Conservation (phyloP, 92 coral and sea anemone species). For the Porites lobata region DNA sequence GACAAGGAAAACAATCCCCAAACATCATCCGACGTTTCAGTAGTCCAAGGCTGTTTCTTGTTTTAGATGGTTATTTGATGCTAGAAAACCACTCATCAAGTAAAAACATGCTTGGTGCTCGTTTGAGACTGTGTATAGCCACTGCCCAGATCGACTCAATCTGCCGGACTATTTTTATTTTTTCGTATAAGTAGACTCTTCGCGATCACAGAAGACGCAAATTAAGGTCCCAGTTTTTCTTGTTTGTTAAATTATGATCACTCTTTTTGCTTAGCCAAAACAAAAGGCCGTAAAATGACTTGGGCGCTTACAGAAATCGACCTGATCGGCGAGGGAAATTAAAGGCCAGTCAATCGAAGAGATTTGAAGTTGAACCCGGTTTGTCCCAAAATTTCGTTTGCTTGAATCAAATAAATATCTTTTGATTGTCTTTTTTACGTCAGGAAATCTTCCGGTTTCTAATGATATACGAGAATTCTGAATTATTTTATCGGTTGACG, state of each 20-base stretch:
- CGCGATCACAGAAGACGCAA: not conserved
- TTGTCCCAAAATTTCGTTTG: slow-evolving; percentile 20
- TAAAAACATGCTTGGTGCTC: not conserved
- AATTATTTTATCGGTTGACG: not conserved
- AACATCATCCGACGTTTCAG: slow-evolving; percentile 31
- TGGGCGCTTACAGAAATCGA: not conserved
- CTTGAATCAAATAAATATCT: not conserved
- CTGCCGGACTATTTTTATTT: not conserved
- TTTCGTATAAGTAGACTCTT: not conserved
- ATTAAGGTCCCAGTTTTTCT: not conserved
- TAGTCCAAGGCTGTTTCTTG: not conserved
- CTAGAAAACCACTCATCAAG: not conserved
- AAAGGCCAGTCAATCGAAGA: too few relatives aligned
- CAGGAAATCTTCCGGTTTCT: slow-evolving; percentile 37
- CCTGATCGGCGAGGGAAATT: not conserved
- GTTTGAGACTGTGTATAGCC: not conserved
- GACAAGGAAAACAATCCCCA: slow-evolving; percentile 74
- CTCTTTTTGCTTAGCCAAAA: not conserved
- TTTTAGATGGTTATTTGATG: not conserved
- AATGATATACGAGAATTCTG: slow-evolving; percentile 19
- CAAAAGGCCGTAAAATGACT: not conserved
- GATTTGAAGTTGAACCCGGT: not conserved
- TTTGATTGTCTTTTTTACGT: slow-evolving; percentile 28
- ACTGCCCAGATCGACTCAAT: not conserved
- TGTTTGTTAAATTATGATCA: not conserved